Percentiles rank a stretch among this genome's conserved stretches.
Conservation (phyloP, 2,888 invertebrate genomes). For the Salpingus planirostris region DNA sequence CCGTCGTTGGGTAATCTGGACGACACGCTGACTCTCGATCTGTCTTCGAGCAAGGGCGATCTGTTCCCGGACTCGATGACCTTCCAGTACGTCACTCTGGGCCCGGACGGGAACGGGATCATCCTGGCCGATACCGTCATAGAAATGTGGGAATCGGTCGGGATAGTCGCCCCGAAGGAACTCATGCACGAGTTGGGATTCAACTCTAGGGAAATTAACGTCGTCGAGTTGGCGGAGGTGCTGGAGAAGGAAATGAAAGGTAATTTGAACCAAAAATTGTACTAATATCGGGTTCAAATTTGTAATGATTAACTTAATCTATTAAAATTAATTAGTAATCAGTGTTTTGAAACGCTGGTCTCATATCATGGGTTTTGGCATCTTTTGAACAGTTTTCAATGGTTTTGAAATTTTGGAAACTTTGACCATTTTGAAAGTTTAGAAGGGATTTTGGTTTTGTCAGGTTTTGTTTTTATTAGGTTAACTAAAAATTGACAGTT, state of each 20-base stretch:
- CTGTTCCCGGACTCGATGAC: slow-evolving; percentile 34
- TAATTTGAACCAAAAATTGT: too few relatives aligned
- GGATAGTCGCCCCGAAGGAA: slow-evolving; percentile 54
- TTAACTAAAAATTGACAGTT: too few relatives aligned
- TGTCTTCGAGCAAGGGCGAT: slow-evolving; percentile 35
- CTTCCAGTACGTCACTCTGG: slow-evolving; percentile 37
- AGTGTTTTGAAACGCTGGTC: too few relatives aligned
- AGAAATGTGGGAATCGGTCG: slow-evolving; percentile 66
- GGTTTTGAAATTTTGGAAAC: not conserved
- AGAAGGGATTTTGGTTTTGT: too few relatives aligned
- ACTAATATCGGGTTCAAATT: too few relatives aligned
- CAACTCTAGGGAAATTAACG: slow-evolving; percentile 46
- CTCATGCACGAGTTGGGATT: slow-evolving; percentile 63
- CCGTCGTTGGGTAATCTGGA: slow-evolving; percentile 24
- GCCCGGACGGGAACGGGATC: slow-evolving; percentile 35
- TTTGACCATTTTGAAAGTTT: slow-evolving; percentile 1
- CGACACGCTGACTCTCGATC: slow-evolving; percentile 36
- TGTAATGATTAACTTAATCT: too few relatives aligned
- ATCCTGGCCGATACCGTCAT: slow-evolving; percentile 47
- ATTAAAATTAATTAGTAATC: too few relatives aligned
- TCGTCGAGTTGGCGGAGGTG: slow-evolving; percentile 55
- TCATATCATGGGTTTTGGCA: too few relatives aligned
- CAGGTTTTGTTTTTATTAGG: too few relatives aligned
- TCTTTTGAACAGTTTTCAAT: too few relatives aligned
- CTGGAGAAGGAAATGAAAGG: slow-evolving; percentile 56